A percentile compares a stretch with the other conserved stretches of the same genome.
phyloP scores from a whole-genome alignment of 2,888 invertebrate species.

The Villa cingulata region DNA sequence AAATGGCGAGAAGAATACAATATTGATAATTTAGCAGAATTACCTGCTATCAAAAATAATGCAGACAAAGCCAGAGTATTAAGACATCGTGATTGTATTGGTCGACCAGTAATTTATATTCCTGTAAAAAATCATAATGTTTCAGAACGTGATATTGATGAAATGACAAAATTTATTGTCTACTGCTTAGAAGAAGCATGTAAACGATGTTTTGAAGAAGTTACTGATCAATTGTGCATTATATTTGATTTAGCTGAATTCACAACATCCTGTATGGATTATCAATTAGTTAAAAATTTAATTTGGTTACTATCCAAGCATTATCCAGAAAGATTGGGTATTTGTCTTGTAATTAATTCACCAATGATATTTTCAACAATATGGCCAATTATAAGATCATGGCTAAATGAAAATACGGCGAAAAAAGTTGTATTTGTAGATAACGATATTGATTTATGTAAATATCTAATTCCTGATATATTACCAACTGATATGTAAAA shows the following conservation, averaged over 20 bases:
- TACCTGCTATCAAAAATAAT: conserved; percentile 43
- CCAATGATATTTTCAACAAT: conserved; percentile 62
- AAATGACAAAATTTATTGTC: conserved; percentile 65
- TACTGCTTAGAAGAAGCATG: conserved; percentile 63
- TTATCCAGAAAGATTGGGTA: conserved; percentile 64
- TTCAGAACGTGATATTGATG: conserved; percentile 58
- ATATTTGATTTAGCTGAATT: conserved; percentile 64
- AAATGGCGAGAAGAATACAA: conserved; percentile 67
- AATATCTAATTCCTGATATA: conserved; percentile 64
- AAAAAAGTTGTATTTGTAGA: conserved; percentile 60
- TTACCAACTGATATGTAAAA: conserved; percentile 53
- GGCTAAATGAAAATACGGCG: conserved; percentile 65
- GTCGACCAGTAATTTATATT: conserved; percentile 65
- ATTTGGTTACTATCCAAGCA: conserved; percentile 65
- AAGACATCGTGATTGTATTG: conserved; percentile 55
- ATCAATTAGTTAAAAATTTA: conserved; percentile 63
- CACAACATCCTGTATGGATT: conserved; percentile 65
- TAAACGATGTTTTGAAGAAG: conserved; percentile 64
- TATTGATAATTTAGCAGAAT: conserved; percentile 43
- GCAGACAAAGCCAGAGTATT: conserved; percentile 54
- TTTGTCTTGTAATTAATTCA: conserved; percentile 61
- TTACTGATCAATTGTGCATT: conserved; percentile 64
- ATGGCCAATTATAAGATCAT: conserved; percentile 63
- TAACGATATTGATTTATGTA: conserved; percentile 55
- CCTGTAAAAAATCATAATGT: conserved; percentile 60